phyloP scores from a whole-genome alignment of 2,797 vertebrate genomes.

The Pantherophis vulpinus region DNA sequence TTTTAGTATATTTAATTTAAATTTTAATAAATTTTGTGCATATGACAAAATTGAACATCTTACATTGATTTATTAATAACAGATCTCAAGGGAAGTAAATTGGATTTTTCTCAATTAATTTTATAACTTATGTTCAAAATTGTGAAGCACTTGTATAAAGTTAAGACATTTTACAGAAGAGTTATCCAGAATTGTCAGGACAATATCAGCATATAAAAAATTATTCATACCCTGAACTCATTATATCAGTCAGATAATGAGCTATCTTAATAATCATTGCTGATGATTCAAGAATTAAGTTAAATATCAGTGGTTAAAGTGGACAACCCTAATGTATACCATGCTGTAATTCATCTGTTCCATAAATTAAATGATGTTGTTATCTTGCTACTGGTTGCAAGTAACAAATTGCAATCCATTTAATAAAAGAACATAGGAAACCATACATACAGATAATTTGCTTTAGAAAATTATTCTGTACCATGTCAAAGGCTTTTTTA shows the following conservation, averaged over 20 bases:
- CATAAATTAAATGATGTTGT: conserved; percentile 25
- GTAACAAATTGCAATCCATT: background rate
- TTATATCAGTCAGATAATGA: background rate
- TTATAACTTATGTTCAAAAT: background rate
- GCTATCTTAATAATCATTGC: background rate
- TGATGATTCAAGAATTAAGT: background rate
- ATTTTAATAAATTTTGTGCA: background rate
- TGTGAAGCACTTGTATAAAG: background rate
- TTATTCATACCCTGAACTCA: background rate
- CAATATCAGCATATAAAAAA: background rate
- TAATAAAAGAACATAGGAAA: background rate
- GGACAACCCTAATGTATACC: background rate
- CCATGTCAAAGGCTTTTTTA: background rate
- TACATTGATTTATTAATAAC: background rate
- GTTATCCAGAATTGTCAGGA: background rate
- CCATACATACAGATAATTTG: background rate
- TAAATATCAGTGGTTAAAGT: background rate
- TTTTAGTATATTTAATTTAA: background rate
- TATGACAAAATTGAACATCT: background rate
- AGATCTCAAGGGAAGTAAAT: background rate
- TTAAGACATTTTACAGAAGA: background rate
- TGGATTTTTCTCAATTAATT: background rate
- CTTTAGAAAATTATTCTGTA: background rate
- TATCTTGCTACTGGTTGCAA: background rate
- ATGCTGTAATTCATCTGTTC: background rate